A percentile compares a stretch with the other conserved stretches of the same genome.
phyloP scores from a whole-genome alignment of 37 sponge, comb jelly and placozoan genomes.

The Aplysina aerophoba region DNA sequence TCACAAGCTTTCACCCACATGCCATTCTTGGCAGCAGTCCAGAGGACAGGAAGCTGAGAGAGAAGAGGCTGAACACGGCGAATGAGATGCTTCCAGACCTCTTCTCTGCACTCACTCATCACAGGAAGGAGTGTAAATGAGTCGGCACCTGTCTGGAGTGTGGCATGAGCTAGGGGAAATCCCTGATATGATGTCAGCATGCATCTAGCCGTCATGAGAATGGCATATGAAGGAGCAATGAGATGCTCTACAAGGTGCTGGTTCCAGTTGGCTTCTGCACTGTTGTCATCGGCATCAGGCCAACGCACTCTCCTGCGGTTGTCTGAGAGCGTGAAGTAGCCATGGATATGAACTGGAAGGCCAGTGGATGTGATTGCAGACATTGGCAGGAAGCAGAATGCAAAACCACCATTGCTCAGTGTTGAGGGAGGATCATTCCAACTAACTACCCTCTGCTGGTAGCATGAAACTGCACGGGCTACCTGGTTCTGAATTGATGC shows the following conservation, averaged over 20 bases:
- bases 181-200: conserved; percentile 28
- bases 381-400: conserved; percentile 88
- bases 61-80: conserved; percentile 1
- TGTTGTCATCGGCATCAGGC: conserved; percentile 73
- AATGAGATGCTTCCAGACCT: conserved; percentile 52
- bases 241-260: conserved; percentile 42
- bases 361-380: conserved; percentile 42
- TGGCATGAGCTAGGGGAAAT: not conserved
- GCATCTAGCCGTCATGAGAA: conserved; percentile 47
- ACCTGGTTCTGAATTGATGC: not conserved
- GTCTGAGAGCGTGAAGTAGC: conserved; percentile 78
- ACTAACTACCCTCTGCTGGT: not conserved
- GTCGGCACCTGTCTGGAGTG: conserved; percentile 4
- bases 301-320: conserved; percentile 80
- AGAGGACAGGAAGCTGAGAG: conserved; percentile 29
- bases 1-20: conserved; percentile 43
- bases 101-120: not conserved
- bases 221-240: conserved; percentile 55
- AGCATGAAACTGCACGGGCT: not conserved
- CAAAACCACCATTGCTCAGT: conserved; percentile 47
- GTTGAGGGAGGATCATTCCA: conserved; percentile 1
- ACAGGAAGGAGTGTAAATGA: conserved; percentile 63
- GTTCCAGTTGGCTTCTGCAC: conserved; percentile 81
- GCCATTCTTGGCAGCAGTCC: conserved; percentile 68
- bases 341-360: conserved; percentile 83